phyloP scores from a whole-genome alignment of 2,888 invertebrate genomes.

The Eumacrocentrus americanus region DNA sequence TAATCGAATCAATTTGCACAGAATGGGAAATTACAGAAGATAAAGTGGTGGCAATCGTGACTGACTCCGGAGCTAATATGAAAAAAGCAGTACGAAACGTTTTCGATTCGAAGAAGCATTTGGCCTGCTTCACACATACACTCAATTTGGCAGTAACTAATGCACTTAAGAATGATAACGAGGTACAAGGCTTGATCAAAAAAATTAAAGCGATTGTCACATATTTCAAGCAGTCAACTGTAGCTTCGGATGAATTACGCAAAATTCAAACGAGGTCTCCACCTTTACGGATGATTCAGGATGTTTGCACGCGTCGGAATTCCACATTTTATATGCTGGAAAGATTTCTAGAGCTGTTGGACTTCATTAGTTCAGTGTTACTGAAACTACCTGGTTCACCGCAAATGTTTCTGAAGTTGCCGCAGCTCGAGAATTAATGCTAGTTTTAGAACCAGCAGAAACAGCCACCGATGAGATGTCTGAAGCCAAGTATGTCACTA shows the following conservation, averaged over 20 bases:
- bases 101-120: constrained; percentile 27
- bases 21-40: constrained; percentile 13
- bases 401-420: constrained; percentile 24
- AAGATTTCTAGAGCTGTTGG: background rate
- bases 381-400: background rate
- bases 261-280: constrained; percentile 22
- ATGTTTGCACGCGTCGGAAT: constrained; percentile 6
- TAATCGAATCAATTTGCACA: background rate
- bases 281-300: constrained; percentile 24
- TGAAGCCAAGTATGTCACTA: constrained; percentile 33
- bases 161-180: constrained; percentile 10
- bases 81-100: constrained; percentile 28
- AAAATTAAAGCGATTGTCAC: constrained; percentile 28
- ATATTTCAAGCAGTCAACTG: constrained; percentile 22
- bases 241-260: constrained; percentile 20
- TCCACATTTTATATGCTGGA: background rate
- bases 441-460: constrained; percentile 29
- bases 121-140: constrained; percentile 32
- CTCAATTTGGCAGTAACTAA: constrained; percentile 29
- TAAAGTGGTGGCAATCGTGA: constrained; percentile 27
- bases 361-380: background rate
- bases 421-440: constrained; percentile 27
- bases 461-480: constrained; percentile 30
- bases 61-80: constrained; percentile 32
- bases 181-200: constrained; percentile 11